Evolutionary conservation across 2,888 invertebrate genomes (phyloP).

Genomic region (Habrosyne pyritoides): DNA sequence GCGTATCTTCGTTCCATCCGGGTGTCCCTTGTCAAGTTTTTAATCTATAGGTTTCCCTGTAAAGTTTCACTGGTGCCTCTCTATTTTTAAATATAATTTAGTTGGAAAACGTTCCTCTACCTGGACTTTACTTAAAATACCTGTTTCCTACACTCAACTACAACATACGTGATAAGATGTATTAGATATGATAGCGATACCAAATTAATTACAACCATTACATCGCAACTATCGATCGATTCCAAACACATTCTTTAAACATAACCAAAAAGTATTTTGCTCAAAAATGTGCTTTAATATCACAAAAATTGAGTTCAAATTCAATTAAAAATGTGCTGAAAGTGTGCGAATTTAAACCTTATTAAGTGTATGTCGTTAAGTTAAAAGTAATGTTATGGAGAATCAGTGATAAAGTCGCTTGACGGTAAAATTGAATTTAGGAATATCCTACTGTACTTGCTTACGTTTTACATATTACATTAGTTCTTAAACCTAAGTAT

Average conservation of each 20-base stretch:
- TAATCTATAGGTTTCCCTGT: too few relatives aligned
- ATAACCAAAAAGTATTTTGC: background rate
- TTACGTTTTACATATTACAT: too few relatives aligned
- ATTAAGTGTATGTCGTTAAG: background rate
- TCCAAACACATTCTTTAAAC: background rate
- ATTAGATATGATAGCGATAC: background rate
- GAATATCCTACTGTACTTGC: too few relatives aligned
- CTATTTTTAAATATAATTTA: too few relatives aligned
- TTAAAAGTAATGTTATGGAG: too few relatives aligned
- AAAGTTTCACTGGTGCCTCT: too few relatives aligned
- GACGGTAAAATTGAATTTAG: too few relatives aligned
- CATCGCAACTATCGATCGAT: background rate
- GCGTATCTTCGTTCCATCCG: too few relatives aligned
- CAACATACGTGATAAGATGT: background rate
- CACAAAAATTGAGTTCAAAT: background rate
- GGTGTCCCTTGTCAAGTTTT: too few relatives aligned
- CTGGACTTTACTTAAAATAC: background rate
- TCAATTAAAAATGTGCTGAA: background rate
- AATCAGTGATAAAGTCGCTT: too few relatives aligned
- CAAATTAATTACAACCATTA: background rate
- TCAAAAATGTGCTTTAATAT: background rate
- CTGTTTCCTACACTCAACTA: background rate
- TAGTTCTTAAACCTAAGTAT: too few relatives aligned
- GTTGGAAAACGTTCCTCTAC: background rate
- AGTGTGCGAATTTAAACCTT: background rate